phyloP scores from a whole-genome alignment of 2,113 vertebrate genomes.

The Recurvirostra avosetta region DNA sequence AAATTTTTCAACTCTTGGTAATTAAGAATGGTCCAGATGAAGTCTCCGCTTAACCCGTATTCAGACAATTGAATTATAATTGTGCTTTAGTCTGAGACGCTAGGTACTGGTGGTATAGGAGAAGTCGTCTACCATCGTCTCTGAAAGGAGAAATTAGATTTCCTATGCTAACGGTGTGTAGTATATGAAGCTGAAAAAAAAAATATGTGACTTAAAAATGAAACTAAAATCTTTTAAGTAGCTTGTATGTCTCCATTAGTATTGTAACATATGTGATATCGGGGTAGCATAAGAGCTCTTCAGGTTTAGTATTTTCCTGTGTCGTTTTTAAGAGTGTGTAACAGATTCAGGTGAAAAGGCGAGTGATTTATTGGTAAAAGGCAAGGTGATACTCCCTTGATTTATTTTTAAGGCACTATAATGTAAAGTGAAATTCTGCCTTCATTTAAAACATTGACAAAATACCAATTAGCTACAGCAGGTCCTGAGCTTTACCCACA shows the following conservation, averaged over 20 bases:
- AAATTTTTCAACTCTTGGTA: neutral
- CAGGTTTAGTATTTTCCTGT: neutral
- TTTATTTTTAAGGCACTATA: neutral
- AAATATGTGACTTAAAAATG: neutral
- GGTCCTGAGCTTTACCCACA: neutral
- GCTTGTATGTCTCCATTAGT: neutral
- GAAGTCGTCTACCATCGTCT: neutral
- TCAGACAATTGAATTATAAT: neutral
- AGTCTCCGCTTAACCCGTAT: neutral
- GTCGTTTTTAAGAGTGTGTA: neutral
- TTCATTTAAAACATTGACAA: neutral
- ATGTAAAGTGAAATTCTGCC: neutral
- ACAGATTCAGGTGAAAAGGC: neutral
- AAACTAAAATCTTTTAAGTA: neutral
- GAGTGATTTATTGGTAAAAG: neutral
- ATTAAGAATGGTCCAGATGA: neutral
- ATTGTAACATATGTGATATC: neutral
- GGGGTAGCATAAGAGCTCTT: neutral
- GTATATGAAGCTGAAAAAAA: neutral
- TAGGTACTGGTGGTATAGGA: neutral
- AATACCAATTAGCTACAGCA: neutral
- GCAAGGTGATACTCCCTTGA: neutral
- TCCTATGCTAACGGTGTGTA: neutral
- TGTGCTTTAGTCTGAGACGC: neutral
- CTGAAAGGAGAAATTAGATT: neutral